Evolutionary conservation across 2,888 invertebrate species (phyloP).

Genomic region (Xestia rhomboidea): DNA sequence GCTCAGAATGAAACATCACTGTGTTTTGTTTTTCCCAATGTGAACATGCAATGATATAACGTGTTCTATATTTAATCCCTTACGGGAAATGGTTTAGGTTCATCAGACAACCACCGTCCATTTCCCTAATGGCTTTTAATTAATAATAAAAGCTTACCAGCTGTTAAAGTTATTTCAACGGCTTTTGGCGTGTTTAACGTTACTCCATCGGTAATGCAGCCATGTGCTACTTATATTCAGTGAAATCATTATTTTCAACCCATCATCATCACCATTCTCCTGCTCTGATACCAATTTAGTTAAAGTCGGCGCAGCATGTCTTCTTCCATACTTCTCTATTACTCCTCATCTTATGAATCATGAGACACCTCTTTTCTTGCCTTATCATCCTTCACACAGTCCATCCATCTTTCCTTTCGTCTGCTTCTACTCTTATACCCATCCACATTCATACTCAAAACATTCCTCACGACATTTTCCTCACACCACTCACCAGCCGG

Average conservation of each 20-base stretch:
- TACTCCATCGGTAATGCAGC: constrained; percentile 16
- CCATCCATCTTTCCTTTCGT: too few species aligned
- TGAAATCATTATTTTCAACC: constrained; percentile 1
- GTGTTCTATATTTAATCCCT: constrained; percentile 53
- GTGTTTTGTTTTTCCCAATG: constrained; percentile 40
- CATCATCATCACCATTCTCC: not conserved
- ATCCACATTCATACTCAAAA: too few species aligned
- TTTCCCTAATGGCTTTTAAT: constrained; percentile 55
- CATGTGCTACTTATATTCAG: constrained; percentile 7
- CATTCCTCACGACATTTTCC: too few species aligned
- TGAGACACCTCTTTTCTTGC: too few species aligned
- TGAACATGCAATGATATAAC: constrained; percentile 46
- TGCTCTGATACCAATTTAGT: too few species aligned
- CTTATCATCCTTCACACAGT: too few species aligned
- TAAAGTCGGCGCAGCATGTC: too few species aligned
- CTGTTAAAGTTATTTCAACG: constrained; percentile 47
- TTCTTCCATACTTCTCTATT: too few species aligned
- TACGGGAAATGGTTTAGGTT: constrained; percentile 48
- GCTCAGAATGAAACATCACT: constrained; percentile 35
- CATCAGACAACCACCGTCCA: constrained; percentile 44
- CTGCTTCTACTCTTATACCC: too few species aligned
- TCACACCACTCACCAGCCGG: too few species aligned
- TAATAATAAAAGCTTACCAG: constrained; percentile 54
- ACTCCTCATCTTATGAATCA: too few species aligned
- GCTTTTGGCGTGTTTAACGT: constrained; percentile 40